Evolutionary conservation across 2,113 vertebrate species (phyloP).

Genomic region (Dinomys branickii): DNA sequence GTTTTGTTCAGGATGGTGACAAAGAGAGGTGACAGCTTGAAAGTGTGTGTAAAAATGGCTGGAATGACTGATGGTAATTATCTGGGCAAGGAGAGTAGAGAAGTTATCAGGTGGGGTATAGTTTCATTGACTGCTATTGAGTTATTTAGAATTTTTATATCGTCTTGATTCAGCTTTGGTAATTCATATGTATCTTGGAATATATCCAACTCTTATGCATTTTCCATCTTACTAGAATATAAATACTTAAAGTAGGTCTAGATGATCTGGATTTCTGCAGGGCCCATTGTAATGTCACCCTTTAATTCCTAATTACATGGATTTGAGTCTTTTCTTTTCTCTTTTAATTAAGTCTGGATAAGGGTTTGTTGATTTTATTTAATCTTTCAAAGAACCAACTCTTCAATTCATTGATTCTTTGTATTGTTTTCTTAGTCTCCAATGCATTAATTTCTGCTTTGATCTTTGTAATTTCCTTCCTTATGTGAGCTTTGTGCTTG

Average conservation of each 20-base stretch:
- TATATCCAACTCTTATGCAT: not conserved
- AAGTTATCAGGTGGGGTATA: not conserved
- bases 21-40: not conserved
- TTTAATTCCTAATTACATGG: not conserved
- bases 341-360: not conserved
- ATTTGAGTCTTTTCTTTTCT: not conserved
- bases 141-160: not conserved
- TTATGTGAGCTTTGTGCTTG: not conserved
- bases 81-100: not conserved
- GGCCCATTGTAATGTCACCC: not conserved
- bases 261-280: not conserved
- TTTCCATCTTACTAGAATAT: not conserved
- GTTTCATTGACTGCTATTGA: not conserved
- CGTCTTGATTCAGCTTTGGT: not conserved
- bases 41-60: not conserved
- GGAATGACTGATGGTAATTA: not conserved
- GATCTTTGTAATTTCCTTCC: not conserved
- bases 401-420: not conserved
- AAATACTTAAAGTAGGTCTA: not conserved
- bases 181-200: not conserved
- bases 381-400: not conserved
- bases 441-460: not conserved
- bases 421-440: not conserved
- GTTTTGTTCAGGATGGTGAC: not conserved
- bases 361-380: not conserved